Percentiles rank a stretch among this genome's conserved stretches.
Conservation (phyloP, 2,888 invertebrate genomes). For the Cosmia trapezina region DNA sequence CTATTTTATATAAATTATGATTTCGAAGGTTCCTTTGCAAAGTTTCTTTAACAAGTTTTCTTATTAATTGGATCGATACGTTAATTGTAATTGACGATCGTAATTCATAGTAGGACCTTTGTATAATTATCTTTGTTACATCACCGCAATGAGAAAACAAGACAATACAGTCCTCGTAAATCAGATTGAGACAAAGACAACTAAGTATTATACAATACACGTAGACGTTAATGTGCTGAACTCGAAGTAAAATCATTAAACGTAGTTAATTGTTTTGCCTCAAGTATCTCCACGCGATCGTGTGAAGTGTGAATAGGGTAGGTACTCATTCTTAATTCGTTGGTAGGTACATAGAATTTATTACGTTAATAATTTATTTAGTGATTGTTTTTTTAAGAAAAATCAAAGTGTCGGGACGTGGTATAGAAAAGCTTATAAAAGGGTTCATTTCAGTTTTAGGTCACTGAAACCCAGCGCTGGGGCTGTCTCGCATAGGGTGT, state of each 20-base stretch:
- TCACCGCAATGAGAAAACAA: slow-evolving; percentile 36
- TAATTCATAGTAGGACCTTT: neutral
- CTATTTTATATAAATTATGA: neutral
- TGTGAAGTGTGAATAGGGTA: neutral
- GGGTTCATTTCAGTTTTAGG: too few relatives aligned
- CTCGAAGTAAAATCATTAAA: slow-evolving; percentile 30
- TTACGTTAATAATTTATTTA: neutral
- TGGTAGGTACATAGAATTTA: too few relatives aligned
- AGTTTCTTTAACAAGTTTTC: slow-evolving; percentile 1
- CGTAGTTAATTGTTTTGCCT: slow-evolving; percentile 19
- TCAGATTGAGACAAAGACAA: slow-evolving; percentile 32
- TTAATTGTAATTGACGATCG: slow-evolving; percentile 13
- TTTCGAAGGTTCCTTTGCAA: neutral
- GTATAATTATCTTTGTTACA: neutral
- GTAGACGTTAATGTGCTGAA: slow-evolving; percentile 31
- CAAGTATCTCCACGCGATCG: slow-evolving; percentile 7
- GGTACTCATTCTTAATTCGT: too few relatives aligned
- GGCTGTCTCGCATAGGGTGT: too few relatives aligned
- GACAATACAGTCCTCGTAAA: slow-evolving; percentile 51
- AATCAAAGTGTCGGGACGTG: neutral
- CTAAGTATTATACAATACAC: neutral
- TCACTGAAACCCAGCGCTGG: too few relatives aligned
- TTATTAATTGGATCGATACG: slow-evolving; percentile 10
- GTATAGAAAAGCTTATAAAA: neutral
- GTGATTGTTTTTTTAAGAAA: neutral